Base-by-base conservation (phyloP, 2,888 invertebrate genomes). In the Drosophila acutilabella region DNA sequence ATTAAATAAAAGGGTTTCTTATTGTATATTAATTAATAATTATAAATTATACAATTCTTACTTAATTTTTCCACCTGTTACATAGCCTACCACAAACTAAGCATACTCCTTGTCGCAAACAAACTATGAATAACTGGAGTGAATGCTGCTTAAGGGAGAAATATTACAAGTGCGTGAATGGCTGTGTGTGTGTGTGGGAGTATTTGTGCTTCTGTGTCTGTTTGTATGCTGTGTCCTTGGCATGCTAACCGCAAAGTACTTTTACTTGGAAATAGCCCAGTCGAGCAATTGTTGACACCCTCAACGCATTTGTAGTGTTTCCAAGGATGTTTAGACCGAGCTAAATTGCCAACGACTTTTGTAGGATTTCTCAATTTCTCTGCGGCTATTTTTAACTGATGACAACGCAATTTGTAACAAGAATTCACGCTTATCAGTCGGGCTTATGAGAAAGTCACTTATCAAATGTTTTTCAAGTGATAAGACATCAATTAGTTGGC, bases 281-380 rank as follows among this genome's bases (percentile, higher is more conserved):
- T 42, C 53, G 50, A 71, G 57, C 54, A 57, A 76, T 58, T 68
- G 68, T 50, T 45, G 48, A 60, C 74, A 69, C 71, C 80, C 68
- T 69, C 67, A 57, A 62, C 76, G 71, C 81, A 87, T 71, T 89
- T 87, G 50, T 73, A 89, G 74, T 68, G 80, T 62, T 84, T 89
- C 84, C 79, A 89, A 81, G 89, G 62, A 78, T 68, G 59, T 44
- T 50, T 36, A 36, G 33, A 45, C 26, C 14, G 14, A n/a, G 30
- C 52, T 30, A 71, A 70, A 61, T 81, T 72, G 62, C 47, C 61
- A 68, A 60, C 70, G 76, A 76, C 88, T 58, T 80, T 88, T 84
- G 62, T 74, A 64, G 65, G 85, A 78, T 74, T 84, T 81, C 84
- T 70, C 70, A 53, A 42, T 53, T 62, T 64, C 16, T 40, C 57